These are phyloP conservation scores for Styela plicata DNA, from an alignment of 23 tunicate species.

Conservation along the genomic window DNA sequence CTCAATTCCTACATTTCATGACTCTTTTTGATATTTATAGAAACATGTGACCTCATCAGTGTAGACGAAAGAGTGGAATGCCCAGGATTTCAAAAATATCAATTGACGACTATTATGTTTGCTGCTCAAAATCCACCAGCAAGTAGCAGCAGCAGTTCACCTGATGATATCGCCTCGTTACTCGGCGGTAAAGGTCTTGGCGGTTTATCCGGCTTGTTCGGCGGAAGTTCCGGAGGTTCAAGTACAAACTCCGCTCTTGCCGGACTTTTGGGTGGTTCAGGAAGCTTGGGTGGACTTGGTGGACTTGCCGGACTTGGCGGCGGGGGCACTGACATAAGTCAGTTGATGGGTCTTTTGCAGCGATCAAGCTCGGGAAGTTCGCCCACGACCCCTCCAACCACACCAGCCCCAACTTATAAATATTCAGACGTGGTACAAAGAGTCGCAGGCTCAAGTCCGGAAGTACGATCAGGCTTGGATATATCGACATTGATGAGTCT, in stretches of 20 bases:
- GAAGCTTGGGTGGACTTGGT: too few species aligned
- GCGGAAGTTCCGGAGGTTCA: not conserved
- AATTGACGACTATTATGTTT: not conserved
- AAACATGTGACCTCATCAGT: slow-evolving; percentile 47
- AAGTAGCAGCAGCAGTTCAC: not conserved
- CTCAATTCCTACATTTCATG: too few species aligned
- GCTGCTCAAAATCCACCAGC: not conserved
- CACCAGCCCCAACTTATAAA: not conserved
- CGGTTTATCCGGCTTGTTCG: not conserved
- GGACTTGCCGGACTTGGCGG: too few species aligned
- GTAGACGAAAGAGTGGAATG: slow-evolving; percentile 28
- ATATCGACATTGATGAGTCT: not conserved
- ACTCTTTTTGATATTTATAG: too few species aligned
- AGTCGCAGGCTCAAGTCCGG: not conserved
- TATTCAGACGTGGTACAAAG: not conserved
- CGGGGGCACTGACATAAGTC: not conserved
- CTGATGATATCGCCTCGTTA: not conserved
- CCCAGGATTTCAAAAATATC: slow-evolving; percentile 46
- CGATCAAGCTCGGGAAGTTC: not conserved
- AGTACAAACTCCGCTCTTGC: not conserved
- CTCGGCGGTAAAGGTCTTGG: not conserved
- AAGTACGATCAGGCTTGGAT: not conserved
- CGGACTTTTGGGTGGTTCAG: too few species aligned
- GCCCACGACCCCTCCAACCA: not conserved
- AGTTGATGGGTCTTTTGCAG: not conserved